A percentile compares a stretch with the other conserved stretches of the same genome.
Conservation (phyloP, 2,888 invertebrate genomes). For the Diogma glabrata region DNA sequence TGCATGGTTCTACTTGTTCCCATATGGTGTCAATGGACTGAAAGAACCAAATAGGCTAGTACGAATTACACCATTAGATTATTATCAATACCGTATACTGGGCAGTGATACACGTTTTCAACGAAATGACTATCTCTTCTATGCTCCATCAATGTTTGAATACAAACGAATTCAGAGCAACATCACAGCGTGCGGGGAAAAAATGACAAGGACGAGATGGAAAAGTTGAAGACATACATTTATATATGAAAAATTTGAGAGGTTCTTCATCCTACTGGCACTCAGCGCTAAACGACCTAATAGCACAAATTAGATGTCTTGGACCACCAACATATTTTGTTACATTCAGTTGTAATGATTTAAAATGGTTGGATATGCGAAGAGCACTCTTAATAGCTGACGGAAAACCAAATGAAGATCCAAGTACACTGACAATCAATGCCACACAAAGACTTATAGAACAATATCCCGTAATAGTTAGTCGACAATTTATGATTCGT, state of each 20-base stretch:
- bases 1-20: no score
- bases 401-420: constrained; percentile 15
- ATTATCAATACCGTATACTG: no score
- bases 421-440: constrained; percentile 9
- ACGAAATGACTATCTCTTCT: no score
- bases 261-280: constrained; percentile 21
- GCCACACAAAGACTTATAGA: constrained; percentile 9
- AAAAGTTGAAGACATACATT: constrained; percentile 19
- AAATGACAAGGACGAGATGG: constrained; percentile 2
- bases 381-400: constrained; percentile 22
- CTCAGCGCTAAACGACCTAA: constrained; percentile 20
- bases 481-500: constrained; percentile 17
- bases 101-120: no score
- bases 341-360: constrained; percentile 20
- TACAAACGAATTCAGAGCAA: no score
- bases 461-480: constrained; percentile 9
- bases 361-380: constrained; percentile 22
- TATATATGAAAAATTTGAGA: constrained; percentile 21
- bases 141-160: no score
- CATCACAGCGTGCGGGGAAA: no score
- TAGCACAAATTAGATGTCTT: constrained; percentile 22
- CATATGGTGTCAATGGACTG: no score
- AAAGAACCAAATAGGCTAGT: no score
- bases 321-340: constrained; percentile 24
- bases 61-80: no score